Conservation (phyloP, 2,797 vertebrate genomes). For the Anguilla obscura region DNA sequence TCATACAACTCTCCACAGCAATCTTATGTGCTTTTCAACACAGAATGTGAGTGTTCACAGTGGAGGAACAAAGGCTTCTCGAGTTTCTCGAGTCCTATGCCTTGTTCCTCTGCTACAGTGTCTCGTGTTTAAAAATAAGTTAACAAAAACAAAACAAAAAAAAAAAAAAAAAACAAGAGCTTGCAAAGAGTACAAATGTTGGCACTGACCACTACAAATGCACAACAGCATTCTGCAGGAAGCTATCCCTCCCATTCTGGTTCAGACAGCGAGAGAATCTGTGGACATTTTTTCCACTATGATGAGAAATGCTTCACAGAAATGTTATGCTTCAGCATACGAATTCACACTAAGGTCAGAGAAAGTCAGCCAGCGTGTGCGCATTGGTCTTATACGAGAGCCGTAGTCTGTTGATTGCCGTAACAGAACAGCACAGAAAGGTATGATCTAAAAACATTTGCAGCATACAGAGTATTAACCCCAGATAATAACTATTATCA, state of each 20-base stretch:
- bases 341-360: not conserved
- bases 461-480: not conserved
- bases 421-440: not conserved
- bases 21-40: not conserved
- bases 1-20: not conserved
- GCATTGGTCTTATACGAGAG: too few species aligned
- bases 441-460: not conserved
- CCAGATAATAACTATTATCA: not conserved
- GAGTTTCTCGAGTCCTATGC: not conserved
- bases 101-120: not conserved
- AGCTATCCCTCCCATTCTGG: not conserved
- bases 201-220: not conserved
- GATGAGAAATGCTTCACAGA: not conserved
- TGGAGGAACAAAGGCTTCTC: not conserved
- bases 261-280: not conserved
- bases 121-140: not conserved
- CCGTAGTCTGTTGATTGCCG: not conserved
- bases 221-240: not conserved
- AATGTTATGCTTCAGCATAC: not conserved
- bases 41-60: not conserved
- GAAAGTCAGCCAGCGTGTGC: not conserved
- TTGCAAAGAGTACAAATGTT: not conserved
- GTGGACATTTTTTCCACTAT: not conserved
- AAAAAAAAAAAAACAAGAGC: not conserved
- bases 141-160: not conserved